phyloP scores from a whole-genome alignment of 2,797 vertebrate species.

The Hypotaenidia okinawae region DNA sequence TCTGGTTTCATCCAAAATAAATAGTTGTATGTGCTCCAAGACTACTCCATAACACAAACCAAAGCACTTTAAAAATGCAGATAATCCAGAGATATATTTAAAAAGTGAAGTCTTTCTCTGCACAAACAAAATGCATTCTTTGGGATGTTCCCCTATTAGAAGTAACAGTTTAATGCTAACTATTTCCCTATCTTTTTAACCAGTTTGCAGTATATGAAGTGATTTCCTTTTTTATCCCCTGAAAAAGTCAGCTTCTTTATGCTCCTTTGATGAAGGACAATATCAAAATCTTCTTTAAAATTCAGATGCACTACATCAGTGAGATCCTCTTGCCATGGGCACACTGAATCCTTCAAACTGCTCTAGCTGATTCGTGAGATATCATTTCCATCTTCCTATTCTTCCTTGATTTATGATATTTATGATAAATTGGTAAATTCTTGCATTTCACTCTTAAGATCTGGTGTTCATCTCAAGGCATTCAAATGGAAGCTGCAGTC shows the following conservation, averaged over 20 bases:
- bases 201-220: neutral
- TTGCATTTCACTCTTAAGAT: neutral
- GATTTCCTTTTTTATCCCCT: neutral
- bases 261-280: neutral
- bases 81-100: neutral
- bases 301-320: neutral
- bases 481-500: neutral
- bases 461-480: neutral
- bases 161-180: neutral
- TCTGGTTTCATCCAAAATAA: neutral
- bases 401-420: neutral
- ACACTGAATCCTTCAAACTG: neutral
- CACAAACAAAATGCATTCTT: neutral
- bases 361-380: neutral
- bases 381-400: neutral
- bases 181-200: neutral
- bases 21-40: neutral
- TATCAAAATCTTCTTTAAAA: neutral
- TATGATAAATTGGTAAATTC: neutral
- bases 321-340: neutral
- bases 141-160: neutral
- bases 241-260: neutral
- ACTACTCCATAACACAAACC: neutral
- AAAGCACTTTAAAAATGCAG: neutral
- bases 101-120: neutral